Evolutionary conservation across 2,113 vertebrate genomes (phyloP).

Genomic region (Oncorhynchus nerka): DNA sequence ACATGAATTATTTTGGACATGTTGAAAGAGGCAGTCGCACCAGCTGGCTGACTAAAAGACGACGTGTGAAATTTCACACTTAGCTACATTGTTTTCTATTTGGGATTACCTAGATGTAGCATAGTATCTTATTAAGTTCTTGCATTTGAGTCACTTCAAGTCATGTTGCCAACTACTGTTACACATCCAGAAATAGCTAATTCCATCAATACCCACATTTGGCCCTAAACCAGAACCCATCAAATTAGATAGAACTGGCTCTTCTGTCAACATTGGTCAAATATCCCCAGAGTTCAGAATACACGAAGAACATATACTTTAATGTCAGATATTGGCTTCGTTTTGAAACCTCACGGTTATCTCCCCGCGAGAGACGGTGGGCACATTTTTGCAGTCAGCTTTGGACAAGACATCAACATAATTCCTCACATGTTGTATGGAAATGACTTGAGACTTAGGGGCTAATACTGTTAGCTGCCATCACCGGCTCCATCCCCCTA

Average conservation of each 20-base stretch:
- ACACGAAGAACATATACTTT: background rate
- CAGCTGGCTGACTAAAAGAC: constrained; percentile 24
- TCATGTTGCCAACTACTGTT: too few species aligned
- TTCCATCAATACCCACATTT: background rate
- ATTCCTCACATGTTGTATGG: constrained; percentile 24
- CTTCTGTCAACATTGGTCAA: background rate
- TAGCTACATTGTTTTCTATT: background rate
- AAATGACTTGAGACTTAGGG: constrained; percentile 15
- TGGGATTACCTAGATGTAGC: background rate
- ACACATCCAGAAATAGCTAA: background rate
- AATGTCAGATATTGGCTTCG: background rate
- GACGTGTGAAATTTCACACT: background rate
- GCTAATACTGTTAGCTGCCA: constrained; percentile 2
- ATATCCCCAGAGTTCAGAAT: background rate
- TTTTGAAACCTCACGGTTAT: constrained; percentile 21
- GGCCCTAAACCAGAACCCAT: background rate
- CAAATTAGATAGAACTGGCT: background rate
- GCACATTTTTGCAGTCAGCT: constrained; percentile 35
- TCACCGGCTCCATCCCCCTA: background rate
- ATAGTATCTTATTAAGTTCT: background rate
- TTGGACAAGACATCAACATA: constrained; percentile 32
- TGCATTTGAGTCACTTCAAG: too few species aligned
- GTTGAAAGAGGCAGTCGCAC: constrained; percentile 9
- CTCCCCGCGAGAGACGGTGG: constrained; percentile 16
- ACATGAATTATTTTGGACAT: constrained; percentile 46